Conservation (phyloP, 2,797 vertebrate species). For the Lagodon rhomboides region DNA sequence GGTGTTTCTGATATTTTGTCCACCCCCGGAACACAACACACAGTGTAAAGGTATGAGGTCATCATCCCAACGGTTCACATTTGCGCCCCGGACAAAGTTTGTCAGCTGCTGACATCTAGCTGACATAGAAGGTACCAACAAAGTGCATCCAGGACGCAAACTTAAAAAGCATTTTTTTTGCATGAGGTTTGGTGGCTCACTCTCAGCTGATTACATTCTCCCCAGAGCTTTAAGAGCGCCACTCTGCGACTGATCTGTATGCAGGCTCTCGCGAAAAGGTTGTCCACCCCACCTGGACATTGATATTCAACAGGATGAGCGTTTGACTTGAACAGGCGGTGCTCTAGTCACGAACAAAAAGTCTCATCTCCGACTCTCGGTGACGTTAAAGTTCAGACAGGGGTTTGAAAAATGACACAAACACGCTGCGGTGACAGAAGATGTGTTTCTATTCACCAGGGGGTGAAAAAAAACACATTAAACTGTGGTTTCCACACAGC, state of each 20-base stretch:
- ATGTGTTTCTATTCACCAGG: conserved; percentile 11
- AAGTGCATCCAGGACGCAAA: not conserved
- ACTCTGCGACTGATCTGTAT: conserved; percentile 60
- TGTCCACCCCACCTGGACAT: conserved; percentile 51
- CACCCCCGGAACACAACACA: not conserved
- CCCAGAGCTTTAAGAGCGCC: conserved; percentile 28
- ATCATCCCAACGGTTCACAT: conserved; percentile 18
- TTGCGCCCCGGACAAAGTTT: conserved; percentile 17
- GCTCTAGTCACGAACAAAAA: conserved; percentile 35
- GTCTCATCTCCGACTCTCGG: conserved; percentile 49
- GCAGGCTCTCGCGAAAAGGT: conserved; percentile 28
- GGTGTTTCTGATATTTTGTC: conserved; percentile 1
- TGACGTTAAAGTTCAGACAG: conserved; percentile 40
- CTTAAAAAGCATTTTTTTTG: not conserved
- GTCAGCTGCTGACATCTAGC: conserved; percentile 83
- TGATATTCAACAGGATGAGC: conserved; percentile 59
- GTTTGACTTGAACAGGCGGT: conserved; percentile 64
- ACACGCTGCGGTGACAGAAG: conserved; percentile 17
- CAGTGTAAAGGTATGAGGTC: conserved; percentile 22
- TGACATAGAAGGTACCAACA: conserved; percentile 68
- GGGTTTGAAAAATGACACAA: conserved; percentile 46
- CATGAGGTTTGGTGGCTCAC: not conserved
- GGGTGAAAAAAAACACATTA: conserved; percentile 1
- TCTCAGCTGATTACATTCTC: conserved; percentile 1
- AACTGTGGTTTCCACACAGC: conserved; percentile 10